phyloP scores from a whole-genome alignment of 2,797 vertebrate genomes.

The Mus minutoides region DNA sequence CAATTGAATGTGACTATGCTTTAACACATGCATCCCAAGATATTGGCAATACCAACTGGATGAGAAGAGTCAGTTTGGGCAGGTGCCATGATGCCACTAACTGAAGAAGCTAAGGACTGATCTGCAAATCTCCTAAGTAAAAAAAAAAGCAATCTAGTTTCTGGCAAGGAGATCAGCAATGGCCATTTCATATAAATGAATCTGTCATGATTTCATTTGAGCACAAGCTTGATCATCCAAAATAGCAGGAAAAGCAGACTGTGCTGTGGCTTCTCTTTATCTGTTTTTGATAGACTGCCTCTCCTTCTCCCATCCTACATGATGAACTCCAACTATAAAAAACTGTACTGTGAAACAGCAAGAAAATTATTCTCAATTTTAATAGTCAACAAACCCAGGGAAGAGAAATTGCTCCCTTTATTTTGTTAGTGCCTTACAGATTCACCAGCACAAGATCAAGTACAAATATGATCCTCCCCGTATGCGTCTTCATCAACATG shows the following conservation, averaged over 20 bases:
- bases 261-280: slow-evolving; percentile 75
- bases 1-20: slow-evolving; percentile 54
- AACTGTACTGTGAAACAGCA: slow-evolving; percentile 69
- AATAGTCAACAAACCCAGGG: slow-evolving; percentile 63
- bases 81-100: slow-evolving; percentile 76
- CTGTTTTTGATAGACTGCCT: slow-evolving; percentile 78
- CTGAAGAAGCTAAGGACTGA: slow-evolving; percentile 76
- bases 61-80: slow-evolving; percentile 71
- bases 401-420: slow-evolving; percentile 62
- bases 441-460: slow-evolving; percentile 60
- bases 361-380: slow-evolving; percentile 74
- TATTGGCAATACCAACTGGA: slow-evolving; percentile 65
- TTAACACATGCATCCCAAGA: slow-evolving; percentile 57
- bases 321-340: slow-evolving; percentile 57
- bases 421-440: slow-evolving; percentile 68
- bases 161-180: slow-evolving; percentile 83
- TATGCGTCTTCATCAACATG: slow-evolving; percentile 68
- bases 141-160: slow-evolving; percentile 80
- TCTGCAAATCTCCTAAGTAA: slow-evolving; percentile 83
- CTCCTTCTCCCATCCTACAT: slow-evolving; percentile 64
- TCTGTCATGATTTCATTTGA: slow-evolving; percentile 83
- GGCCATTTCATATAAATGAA: slow-evolving; percentile 82
- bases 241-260: slow-evolving; percentile 79
- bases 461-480: slow-evolving; percentile 47
- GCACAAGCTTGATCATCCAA: slow-evolving; percentile 80